Percentiles rank a stretch among this genome's conserved stretches.
Conservation (phyloP, 1,140 invertebrate genomes). For the Notospermus geniculatus region DNA sequence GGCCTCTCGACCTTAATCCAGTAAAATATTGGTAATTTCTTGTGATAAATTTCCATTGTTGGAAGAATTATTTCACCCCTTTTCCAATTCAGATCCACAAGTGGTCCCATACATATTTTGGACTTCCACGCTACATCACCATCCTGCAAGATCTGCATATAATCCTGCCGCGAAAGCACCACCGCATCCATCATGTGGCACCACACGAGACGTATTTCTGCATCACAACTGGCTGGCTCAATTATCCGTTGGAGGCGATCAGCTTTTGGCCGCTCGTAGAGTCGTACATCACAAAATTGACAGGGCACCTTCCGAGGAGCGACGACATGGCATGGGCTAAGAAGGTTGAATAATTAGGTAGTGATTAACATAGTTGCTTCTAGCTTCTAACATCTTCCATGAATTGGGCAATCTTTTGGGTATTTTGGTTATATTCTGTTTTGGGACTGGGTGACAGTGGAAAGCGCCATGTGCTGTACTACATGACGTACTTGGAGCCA, state of each 20-base stretch:
- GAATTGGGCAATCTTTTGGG: too few relatives aligned
- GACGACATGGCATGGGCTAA: conserved; percentile 96
- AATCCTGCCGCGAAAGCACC: conserved; percentile 89
- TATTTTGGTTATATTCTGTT: too few relatives aligned
- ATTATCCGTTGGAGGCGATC: conserved; percentile 89
- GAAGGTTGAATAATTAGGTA: conserved; percentile 57
- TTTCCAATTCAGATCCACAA: conserved; percentile 98
- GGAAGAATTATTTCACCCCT: too few relatives aligned
- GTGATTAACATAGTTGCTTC: too few relatives aligned
- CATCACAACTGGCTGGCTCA: conserved; percentile 97
- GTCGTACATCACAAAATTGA: conserved; percentile 72
- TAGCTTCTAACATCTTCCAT: too few relatives aligned
- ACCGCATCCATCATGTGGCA: conserved; percentile 95
- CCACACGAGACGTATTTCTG: conserved; percentile 98
- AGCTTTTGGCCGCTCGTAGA: conserved; percentile 85
- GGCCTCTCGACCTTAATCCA: too few relatives aligned
- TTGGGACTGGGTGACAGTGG: too few relatives aligned
- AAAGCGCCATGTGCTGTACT: too few relatives aligned
- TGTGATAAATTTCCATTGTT: too few relatives aligned
- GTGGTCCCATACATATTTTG: conserved; percentile 99
- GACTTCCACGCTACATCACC: conserved; percentile 84
- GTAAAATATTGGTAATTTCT: too few relatives aligned
- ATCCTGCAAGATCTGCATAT: conserved; percentile 87
- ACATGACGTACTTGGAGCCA: too few relatives aligned
- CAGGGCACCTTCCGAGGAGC: conserved; percentile 81